These are phyloP conservation scores for Recurvirostra avosetta DNA, from an alignment of 2,113 vertebrate species.

Conservation along the genomic window DNA sequence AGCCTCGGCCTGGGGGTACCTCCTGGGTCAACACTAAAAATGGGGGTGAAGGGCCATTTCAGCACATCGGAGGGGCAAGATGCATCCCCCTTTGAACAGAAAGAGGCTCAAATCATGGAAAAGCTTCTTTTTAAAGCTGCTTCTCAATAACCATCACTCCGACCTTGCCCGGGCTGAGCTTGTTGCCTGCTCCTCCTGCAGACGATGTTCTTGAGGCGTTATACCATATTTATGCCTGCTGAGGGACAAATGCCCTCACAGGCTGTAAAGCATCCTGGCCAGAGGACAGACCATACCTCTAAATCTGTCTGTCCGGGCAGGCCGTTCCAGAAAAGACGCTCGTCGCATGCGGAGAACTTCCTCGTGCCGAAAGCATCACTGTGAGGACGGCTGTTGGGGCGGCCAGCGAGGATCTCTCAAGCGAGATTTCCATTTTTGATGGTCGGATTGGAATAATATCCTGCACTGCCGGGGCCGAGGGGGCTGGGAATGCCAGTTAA, in stretches of 20 bases:
- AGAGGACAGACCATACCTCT: neutral
- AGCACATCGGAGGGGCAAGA: accelerated
- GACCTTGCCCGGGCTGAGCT: neutral
- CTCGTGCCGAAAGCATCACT: accelerated
- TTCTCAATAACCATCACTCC: accelerated
- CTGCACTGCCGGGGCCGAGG: accelerated
- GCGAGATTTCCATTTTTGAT: neutral
- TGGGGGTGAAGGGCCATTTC: accelerated
- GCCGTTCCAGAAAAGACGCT: accelerated
- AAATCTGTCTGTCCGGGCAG: accelerated
- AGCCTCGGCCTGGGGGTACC: neutral
- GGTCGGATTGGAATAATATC: neutral
- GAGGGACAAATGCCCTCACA: accelerated
- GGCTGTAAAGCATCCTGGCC: neutral
- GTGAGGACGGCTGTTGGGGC: accelerated
- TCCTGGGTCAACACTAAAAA: neutral
- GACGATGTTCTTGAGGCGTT: neutral
- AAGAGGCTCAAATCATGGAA: accelerated
- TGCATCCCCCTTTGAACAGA: accelerated
- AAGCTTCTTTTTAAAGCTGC: neutral
- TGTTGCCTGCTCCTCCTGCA: accelerated
- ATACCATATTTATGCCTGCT: accelerated
- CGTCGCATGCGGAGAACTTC: accelerated
- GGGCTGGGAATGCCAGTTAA: neutral
- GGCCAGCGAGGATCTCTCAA: accelerated